Percentiles rank a stretch among this genome's conserved stretches.
Conservation (phyloP, 2,888 invertebrate species). For the Lasioglossum villosulum region DNA sequence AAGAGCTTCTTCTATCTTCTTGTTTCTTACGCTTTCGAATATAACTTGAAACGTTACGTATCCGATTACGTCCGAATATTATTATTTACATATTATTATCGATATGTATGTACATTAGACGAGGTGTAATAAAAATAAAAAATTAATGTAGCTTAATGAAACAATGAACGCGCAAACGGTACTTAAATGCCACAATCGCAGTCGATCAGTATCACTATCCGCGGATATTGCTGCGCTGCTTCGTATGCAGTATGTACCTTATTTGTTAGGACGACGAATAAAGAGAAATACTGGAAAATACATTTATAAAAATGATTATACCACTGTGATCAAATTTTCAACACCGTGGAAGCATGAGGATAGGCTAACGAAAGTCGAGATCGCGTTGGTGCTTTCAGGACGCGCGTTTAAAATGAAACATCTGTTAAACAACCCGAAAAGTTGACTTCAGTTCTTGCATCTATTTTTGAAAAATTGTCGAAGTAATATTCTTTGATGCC, state of each 20-base stretch:
- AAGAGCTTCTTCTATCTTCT: neutral
- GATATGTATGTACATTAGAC: constrained; percentile 34
- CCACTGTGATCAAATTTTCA: neutral
- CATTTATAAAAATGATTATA: neutral
- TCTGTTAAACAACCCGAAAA: neutral
- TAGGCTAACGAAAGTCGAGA: neutral
- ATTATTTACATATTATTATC: constrained; percentile 60
- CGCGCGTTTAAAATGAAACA: neutral
- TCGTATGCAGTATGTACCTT: too few relatives aligned
- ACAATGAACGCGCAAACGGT: neutral
- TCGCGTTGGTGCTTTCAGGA: neutral
- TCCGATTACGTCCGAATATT: neutral
- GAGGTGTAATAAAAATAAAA: constrained; percentile 27
- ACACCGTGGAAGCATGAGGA: neutral
- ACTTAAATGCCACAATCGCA: neutral
- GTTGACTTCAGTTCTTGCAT: neutral
- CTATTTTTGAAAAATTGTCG: neutral
- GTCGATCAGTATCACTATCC: constrained; percentile 33
- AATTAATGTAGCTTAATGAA: constrained; percentile 22
- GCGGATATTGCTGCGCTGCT: constrained; percentile 32
- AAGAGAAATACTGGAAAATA: neutral
- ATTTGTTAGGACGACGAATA: neutral
- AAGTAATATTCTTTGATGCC: neutral
- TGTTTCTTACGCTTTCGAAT: neutral
- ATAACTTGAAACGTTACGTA: neutral